Evolutionary conservation across 2,888 invertebrate species (phyloP).

Genomic region (Dione juno): DNA sequence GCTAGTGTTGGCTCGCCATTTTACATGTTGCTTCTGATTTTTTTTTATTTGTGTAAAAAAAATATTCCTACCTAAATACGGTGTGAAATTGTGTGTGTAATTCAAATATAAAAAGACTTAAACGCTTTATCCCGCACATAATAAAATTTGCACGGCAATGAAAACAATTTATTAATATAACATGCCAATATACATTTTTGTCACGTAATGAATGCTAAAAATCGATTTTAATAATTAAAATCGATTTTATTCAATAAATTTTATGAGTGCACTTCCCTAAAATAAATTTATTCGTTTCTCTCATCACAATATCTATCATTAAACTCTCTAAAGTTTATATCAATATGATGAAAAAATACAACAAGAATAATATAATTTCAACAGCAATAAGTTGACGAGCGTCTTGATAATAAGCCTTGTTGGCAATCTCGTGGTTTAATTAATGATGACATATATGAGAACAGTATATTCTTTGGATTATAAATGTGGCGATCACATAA

Average conservation of each 20-base stretch:
- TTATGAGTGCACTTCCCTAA: too few species aligned
- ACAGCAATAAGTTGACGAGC: neutral
- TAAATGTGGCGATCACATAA: slow-evolving; percentile 19
- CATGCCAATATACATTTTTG: too few species aligned
- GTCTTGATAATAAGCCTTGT: neutral
- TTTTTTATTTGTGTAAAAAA: neutral
- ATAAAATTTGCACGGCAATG: too few species aligned
- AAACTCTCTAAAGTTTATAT: too few species aligned
- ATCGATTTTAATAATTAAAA: too few species aligned
- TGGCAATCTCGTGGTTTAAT: neutral
- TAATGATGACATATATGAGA: neutral
- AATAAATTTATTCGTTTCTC: too few species aligned
- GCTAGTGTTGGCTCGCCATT: neutral
- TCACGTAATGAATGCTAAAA: too few species aligned
- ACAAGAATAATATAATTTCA: neutral
- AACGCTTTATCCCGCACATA: too few species aligned
- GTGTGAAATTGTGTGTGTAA: neutral
- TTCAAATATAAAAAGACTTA: neutral
- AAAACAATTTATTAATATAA: too few species aligned
- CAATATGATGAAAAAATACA: neutral
- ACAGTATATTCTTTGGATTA: neutral
- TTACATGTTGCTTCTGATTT: neutral
- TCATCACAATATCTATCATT: too few species aligned
- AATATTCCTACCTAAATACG: too few species aligned
- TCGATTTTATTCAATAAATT: too few species aligned